Base-by-base conservation (phyloP, 2,113 vertebrate genomes). In the Procapra przewalskii region DNA sequence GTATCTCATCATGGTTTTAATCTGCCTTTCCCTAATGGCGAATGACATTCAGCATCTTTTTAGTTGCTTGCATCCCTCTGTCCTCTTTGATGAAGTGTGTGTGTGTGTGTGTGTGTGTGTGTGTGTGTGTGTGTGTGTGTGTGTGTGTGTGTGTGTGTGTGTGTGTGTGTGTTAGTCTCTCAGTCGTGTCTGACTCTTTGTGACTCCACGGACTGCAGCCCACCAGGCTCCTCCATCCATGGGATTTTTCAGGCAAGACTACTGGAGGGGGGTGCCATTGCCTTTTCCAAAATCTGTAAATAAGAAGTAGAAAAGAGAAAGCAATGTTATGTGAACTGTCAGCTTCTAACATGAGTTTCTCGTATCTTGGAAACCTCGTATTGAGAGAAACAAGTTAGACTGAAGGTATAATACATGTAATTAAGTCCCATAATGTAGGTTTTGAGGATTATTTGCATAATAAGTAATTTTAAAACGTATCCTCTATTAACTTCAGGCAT, bases 391-490 rank as follows among this genome's bases (percentile, higher is more conserved):
- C 23, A 90, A 94, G 43, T 60, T 88, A 67, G 79, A 57, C 29
- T 75, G 86, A 86, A 80, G 60, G 43, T 88, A 27, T 94, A 40
- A 81, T 82, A 79, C 45, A 91, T 67, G 45, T 64, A 95, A 92
- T 90, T 96, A 79, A 90, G 60, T 79, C 45, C 17, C 67, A 85
- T 95, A 87, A 64, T 92, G 43, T 90, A 83, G 45, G n/a, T 57
- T 85, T 97, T 67, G 25, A 95, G 96, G 54, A 75, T 87, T 96
- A 84, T 91, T 91, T 93, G 27, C 60, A n/a, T 94, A 86, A 59
- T 75, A 67, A 94, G 54, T 85, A 80, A 85, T 45, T 96, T 97
- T 52, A 79, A 90, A 94, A 52, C 31, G 3, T 67, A 85, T 81
- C 29, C 23, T 95, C 16, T 89, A 21, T 91, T 94, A 36, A 95